Percentiles rank a stretch among this genome's conserved stretches.
phyloP scores from a whole-genome alignment of 2,797 vertebrate genomes.

The Sternarchorhynchus goeldii region DNA sequence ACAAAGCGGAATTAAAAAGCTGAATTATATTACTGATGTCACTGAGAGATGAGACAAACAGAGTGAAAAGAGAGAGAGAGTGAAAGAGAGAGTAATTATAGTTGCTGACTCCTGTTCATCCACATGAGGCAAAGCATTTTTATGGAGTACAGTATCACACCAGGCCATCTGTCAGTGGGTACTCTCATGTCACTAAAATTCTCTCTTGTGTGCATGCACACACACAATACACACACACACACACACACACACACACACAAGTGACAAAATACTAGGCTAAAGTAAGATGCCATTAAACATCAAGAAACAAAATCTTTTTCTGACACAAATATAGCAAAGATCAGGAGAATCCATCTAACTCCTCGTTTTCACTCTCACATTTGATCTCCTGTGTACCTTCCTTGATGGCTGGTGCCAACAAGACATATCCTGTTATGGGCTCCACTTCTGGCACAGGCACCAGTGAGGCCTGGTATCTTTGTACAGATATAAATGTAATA shows the following conservation, averaged over 20 bases:
- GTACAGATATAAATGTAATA: slow-evolving; percentile 64
- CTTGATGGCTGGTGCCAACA: slow-evolving; percentile 20
- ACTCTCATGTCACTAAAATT: not conserved
- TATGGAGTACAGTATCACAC: slow-evolving; percentile 8
- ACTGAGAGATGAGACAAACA: too few species aligned
- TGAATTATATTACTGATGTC: too few species aligned
- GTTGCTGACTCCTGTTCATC: slow-evolving; percentile 12
- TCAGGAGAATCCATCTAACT: slow-evolving; percentile 8
- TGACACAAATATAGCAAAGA: slow-evolving; percentile 12
- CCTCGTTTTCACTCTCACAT: slow-evolving; percentile 34
- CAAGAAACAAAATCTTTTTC: not conserved
- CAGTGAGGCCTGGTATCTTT: slow-evolving; percentile 34
- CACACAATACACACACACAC: not conserved
- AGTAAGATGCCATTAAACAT: not conserved
- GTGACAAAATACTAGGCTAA: not conserved
- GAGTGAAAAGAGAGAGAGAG: too few species aligned
- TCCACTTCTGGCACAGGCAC: slow-evolving; percentile 44
- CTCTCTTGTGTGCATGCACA: not conserved
- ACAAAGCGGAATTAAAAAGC: too few species aligned
- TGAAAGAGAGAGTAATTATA: not conserved
- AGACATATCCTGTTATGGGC: slow-evolving; percentile 33
- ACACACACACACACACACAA: not conserved
- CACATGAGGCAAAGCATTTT: not conserved
- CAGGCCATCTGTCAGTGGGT: not conserved
- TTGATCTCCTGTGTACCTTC: slow-evolving; percentile 20